Percentiles rank a stretch among this genome's conserved stretches.
phyloP scores from a whole-genome alignment of 2,113 vertebrate species.

The Aramus guarauna region DNA sequence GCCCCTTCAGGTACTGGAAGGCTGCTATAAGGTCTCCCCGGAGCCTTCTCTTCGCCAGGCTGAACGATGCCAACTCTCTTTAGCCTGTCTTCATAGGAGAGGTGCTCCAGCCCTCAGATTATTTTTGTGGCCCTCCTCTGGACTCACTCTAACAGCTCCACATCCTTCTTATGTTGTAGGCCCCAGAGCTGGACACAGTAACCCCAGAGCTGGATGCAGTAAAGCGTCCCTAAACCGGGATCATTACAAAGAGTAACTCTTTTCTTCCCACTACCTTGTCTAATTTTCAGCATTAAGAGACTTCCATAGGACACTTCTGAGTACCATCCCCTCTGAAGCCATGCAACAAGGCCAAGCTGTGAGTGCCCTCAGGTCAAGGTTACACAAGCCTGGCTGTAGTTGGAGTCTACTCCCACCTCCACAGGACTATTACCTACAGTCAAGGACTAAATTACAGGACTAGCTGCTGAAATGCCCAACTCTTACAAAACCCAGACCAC shows the following conservation, averaged over 20 bases:
- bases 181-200: too few relatives aligned
- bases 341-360: background rate
- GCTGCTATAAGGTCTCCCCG: too few relatives aligned
- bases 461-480: background rate
- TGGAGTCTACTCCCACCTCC: background rate
- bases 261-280: background rate
- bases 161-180: too few relatives aligned
- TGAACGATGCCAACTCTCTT: too few relatives aligned
- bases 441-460: background rate
- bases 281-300: background rate
- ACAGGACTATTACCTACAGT: background rate
- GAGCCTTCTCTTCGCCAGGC: too few relatives aligned
- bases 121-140: too few relatives aligned
- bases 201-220: too few relatives aligned
- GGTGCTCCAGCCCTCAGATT: too few relatives aligned
- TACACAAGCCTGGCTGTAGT: background rate
- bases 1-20: too few relatives aligned
- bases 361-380: background rate
- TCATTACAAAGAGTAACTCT: background rate
- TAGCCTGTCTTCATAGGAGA: too few relatives aligned
- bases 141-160: too few relatives aligned
- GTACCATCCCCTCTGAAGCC: background rate
- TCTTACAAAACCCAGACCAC: background rate
- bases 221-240: background rate
- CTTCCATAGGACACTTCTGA: background rate